Evolutionary conservation across 2,113 vertebrate genomes (phyloP).

Genomic region (Theristicus caerulescens): DNA sequence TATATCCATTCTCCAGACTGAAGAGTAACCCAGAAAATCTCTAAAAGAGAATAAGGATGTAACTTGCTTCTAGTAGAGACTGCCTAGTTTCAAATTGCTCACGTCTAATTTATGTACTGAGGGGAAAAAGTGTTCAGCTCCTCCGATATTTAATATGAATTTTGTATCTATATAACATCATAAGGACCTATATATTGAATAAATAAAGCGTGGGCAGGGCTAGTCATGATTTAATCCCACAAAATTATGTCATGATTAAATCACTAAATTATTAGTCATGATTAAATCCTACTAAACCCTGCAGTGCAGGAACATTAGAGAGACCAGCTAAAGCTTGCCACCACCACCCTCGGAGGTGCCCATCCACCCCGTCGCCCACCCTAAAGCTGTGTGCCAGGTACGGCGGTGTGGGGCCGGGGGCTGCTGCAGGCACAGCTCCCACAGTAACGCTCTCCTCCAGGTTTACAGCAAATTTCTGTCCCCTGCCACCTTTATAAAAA

Average conservation of each 20-base stretch:
- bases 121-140: not conserved
- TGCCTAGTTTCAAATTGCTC: not conserved
- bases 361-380: fast-evolving
- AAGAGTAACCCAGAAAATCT: not conserved
- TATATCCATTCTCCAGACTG: not conserved
- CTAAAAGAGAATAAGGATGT: not conserved
- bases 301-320: not conserved
- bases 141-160: not conserved
- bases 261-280: not conserved
- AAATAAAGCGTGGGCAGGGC: not conserved
- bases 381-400: not conserved
- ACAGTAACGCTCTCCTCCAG: fast-evolving
- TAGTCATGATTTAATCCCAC: constrained; percentile 17
- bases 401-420: fast-evolving
- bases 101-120: not conserved
- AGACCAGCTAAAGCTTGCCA: not conserved
- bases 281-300: not conserved
- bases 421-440: not conserved
- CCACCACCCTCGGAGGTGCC: not conserved
- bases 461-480: not conserved
- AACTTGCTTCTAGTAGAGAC: not conserved
- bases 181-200: not conserved
- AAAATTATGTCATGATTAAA: constrained; percentile 2
- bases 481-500: not conserved
- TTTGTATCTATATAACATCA: not conserved